Conservation (phyloP, 2,888 invertebrate genomes). For the Pycnomerus fuliginosus region DNA sequence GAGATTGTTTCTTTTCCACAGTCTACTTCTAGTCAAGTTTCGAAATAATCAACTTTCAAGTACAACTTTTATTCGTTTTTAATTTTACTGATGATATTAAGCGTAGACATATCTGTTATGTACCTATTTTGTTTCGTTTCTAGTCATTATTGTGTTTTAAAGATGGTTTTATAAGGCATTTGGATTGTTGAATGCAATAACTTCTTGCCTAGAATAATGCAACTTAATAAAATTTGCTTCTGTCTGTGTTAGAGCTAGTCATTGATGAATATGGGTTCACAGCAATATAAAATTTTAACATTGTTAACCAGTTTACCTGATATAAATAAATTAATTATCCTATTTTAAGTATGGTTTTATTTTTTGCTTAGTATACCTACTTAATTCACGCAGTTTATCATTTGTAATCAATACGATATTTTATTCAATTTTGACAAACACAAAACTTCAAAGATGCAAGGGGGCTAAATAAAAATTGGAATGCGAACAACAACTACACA, state of each 20-base stretch:
- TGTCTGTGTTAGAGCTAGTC: conserved; percentile 36
- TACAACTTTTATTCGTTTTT: conserved; percentile 11
- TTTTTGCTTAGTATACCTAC: too few species aligned
- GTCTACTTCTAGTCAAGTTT: conserved; percentile 30
- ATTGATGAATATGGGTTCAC: conserved; percentile 29
- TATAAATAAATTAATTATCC: too few species aligned
- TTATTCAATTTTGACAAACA: too few species aligned
- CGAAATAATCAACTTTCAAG: conserved; percentile 24
- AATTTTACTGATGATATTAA: conserved; percentile 7
- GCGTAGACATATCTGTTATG: conserved; percentile 22
- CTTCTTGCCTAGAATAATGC: conserved; percentile 8
- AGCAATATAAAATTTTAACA: conserved; percentile 37
- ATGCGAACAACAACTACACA: too few species aligned
- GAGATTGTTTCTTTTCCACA: conserved; percentile 53
- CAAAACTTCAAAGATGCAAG: too few species aligned
- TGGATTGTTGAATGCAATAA: conserved; percentile 18
- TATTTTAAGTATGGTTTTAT: too few species aligned
- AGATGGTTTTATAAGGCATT: conserved; percentile 12
- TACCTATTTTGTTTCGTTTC: conserved; percentile 12
- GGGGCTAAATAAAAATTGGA: too few species aligned
- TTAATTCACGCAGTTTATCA: too few species aligned
- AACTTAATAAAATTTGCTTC: conserved; percentile 18
- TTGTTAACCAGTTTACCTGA: conserved; percentile 27
- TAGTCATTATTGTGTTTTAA: conserved; percentile 21
- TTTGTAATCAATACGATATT: too few species aligned